Evolutionary conservation across 2,888 invertebrate genomes (phyloP).

Genomic region (Himalopsyche japonica): DNA sequence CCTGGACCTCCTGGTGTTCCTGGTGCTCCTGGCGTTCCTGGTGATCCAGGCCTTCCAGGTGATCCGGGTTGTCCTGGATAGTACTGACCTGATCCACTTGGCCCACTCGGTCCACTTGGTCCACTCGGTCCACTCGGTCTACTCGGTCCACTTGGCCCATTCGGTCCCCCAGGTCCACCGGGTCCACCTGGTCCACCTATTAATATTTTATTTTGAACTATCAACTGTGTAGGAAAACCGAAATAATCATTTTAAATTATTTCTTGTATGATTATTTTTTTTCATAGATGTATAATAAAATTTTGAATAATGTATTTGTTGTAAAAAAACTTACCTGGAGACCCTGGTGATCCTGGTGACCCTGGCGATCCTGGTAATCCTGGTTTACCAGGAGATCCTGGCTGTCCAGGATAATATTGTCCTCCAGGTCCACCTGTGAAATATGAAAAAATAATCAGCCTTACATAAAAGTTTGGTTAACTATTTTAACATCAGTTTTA

Average conservation of each 20-base stretch:
- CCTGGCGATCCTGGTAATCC: conserved; percentile 41
- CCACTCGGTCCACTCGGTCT: conserved; percentile 46
- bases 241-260: too few relatives aligned
- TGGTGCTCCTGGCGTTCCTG: conserved; percentile 42
- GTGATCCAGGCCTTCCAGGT: conserved; percentile 41
- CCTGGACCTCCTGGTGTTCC: conserved; percentile 42
- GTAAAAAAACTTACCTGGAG: too few relatives aligned
- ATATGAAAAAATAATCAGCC: neutral
- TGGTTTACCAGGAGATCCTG: conserved; percentile 43
- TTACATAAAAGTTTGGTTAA: too few relatives aligned
- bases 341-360: conserved; percentile 39
- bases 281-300: too few relatives aligned
- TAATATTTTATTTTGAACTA: too few relatives aligned
- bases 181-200: conserved; percentile 28
- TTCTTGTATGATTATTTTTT: conserved; percentile 1
- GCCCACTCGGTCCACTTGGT: conserved; percentile 43
- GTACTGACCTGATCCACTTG: conserved; percentile 42
- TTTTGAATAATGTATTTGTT: too few relatives aligned
- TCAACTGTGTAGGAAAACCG: too few relatives aligned
- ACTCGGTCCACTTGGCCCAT: conserved; percentile 31
- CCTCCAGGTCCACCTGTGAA: conserved; percentile 33
- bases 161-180: conserved; percentile 35
- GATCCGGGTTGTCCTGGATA: conserved; percentile 42
- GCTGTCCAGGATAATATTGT: conserved; percentile 34
- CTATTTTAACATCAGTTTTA: too few relatives aligned